Base-by-base conservation (phyloP, 1,140 invertebrate genomes). In the Heliconius hewitsoni region DNA sequence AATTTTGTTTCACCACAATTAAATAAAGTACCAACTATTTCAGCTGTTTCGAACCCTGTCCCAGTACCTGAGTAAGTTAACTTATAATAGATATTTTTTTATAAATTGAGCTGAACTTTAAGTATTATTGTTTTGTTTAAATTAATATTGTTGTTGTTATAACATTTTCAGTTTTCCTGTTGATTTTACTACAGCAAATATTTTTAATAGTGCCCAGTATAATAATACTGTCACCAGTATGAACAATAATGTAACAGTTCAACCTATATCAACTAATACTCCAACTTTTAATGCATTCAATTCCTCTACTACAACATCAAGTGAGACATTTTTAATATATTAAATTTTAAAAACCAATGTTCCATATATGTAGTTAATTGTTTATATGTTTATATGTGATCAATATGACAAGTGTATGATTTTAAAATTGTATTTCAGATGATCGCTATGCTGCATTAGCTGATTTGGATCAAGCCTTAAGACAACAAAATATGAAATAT, bases 401-500 rank as follows among this genome's bases (percentile, higher is more conserved):
- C 82, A 71, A 23, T 76, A 9, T 70, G 6, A 71, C 34, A 74
- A 50, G 39, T 77, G 34, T 73, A 60, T n/a, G 39, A 73, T 37
- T 71, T 74, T 42, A 74, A 27, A 50, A 70, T 19, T 50, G 9
- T 50, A 82, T 86, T 85, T 60, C 79, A 95, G 94, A 94, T 90
- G 94, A 95, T 86, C 90, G 94, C 39, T 95, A 95, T 90, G 94
- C 94, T 84, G 94, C 94, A 75, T 85, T 95, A 82, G 94, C 94
- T 78, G 94, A 95, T 86, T 88, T 95, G 79, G 94, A 95, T 86
- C 81, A 90, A 82, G 92, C 91, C 76, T 86, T 95, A 83, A 89
- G 93, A 82, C 92, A 95, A 79, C 93, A 95, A 84, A 93, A 94
- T 79, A 90, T 92, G 89, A 92, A 90, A 84, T 87, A 89, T 81